Evolutionary conservation across 2,797 vertebrate genomes (phyloP).

Genomic region (Leucoraja ocellata): DNA sequence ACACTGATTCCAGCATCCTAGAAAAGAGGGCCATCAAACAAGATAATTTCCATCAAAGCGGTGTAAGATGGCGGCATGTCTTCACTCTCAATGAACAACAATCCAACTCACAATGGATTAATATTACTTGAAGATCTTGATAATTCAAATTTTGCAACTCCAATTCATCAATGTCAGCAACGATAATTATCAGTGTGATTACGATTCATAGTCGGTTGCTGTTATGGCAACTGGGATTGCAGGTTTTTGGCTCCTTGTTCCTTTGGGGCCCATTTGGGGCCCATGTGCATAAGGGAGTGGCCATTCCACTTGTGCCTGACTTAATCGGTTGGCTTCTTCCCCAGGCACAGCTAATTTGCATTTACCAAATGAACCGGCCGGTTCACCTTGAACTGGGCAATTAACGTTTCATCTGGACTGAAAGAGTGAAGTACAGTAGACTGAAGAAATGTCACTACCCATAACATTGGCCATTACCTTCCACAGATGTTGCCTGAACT

Average conservation of each 20-base stretch:
- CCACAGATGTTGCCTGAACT: no score
- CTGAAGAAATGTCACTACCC: background rate
- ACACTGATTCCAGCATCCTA: background rate
- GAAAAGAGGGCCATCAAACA: background rate
- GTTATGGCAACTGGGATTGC: background rate
- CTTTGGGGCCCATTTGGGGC: background rate
- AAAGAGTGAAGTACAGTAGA: background rate
- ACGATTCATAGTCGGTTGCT: background rate
- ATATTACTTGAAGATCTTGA: background rate
- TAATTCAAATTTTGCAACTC: background rate
- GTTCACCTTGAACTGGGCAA: background rate
- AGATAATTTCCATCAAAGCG: background rate
- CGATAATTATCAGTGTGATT: background rate
- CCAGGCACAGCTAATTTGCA: background rate
- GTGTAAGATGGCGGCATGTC: no score
- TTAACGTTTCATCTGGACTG: no score
- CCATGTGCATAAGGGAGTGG: background rate
- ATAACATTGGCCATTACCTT: background rate
- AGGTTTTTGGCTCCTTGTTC: background rate
- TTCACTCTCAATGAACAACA: background rate
- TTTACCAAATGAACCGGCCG: background rate
- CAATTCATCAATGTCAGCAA: background rate
- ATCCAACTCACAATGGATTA: background rate
- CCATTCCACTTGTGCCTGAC: background rate
- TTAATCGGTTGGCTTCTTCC: background rate